These are phyloP conservation scores for Euwallacea fornicatus DNA, from an alignment of 1,140 invertebrate species.

Conservation along the genomic window DNA sequence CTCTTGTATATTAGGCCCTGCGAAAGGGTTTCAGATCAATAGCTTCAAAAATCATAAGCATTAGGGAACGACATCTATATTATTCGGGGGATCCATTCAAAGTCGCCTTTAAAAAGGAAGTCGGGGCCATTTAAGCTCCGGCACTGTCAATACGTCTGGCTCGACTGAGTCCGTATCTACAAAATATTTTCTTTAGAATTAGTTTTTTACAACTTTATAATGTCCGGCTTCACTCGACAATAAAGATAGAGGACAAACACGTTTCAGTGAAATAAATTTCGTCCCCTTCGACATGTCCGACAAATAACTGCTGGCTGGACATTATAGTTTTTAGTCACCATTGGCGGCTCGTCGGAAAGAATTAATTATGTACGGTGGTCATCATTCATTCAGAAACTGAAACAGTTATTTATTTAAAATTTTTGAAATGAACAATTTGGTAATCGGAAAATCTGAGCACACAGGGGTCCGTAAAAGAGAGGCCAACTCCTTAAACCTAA, in stretches of 20 bases:
- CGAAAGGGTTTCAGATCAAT: not conserved
- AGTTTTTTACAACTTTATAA: slow-evolving; percentile 39
- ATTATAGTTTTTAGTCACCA: slow-evolving; percentile 5
- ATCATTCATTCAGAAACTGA: not conserved
- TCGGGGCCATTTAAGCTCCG: slow-evolving; percentile 24
- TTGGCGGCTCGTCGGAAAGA: slow-evolving; percentile 12
- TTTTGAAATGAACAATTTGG: no score
- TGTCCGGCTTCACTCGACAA: slow-evolving; percentile 34
- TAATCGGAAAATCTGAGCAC: no score
- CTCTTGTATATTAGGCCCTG: not conserved
- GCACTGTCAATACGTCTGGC: slow-evolving; percentile 27
- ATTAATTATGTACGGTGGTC: not conserved
- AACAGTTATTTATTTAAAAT: no score
- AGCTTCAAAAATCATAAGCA: no score
- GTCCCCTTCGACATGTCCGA: slow-evolving; percentile 28
- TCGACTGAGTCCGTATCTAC: slow-evolving; percentile 18
- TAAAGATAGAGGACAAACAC: slow-evolving; percentile 39
- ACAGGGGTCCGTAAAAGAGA: no score
- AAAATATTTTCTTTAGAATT: slow-evolving; percentile 30
- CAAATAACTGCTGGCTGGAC: slow-evolving; percentile 37
- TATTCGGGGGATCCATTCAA: no score
- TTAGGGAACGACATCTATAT: no score
- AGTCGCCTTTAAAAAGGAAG: slow-evolving; percentile 21
- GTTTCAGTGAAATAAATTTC: slow-evolving; percentile 36
- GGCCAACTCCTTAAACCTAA: no score